Conservation (phyloP, 2,113 vertebrate genomes). For the Verasper variegatus region DNA sequence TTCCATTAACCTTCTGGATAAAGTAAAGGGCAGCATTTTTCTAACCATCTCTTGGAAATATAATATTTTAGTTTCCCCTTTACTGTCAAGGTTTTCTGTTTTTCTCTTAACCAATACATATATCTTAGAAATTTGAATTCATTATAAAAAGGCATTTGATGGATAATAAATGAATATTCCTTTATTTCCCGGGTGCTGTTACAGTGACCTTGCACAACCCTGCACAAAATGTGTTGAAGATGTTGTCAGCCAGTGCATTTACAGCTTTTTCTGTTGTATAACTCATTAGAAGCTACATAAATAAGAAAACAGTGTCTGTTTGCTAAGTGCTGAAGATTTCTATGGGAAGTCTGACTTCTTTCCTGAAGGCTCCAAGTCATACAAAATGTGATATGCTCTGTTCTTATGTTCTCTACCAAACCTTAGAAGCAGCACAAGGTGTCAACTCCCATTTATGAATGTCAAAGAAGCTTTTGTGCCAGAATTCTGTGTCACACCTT, state of each 20-base stretch:
- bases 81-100: constrained; percentile 6
- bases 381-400: constrained; percentile 38
- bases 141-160: constrained; percentile 1
- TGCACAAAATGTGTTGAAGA: not conserved
- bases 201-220: constrained; percentile 23
- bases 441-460: constrained; percentile 15
- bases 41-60: not conserved
- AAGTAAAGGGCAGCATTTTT: constrained; percentile 22
- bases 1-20: constrained; percentile 56
- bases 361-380: constrained; percentile 3
- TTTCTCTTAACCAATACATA: not conserved
- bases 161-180: not conserved
- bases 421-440: too few species aligned
- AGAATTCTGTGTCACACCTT: constrained; percentile 6
- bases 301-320: too few species aligned
- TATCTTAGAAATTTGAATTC: constrained; percentile 4
- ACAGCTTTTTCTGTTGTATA: constrained; percentile 20
- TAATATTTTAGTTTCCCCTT: not conserved
- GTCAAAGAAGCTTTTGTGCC: constrained; percentile 5
- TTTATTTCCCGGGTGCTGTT: not conserved
- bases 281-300: constrained; percentile 5
- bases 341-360: not conserved
- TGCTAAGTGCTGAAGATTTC: too few species aligned
- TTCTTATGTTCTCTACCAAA: too few species aligned
- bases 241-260: constrained; percentile 1